A percentile compares a stretch with the other conserved stretches of the same genome.
These are phyloP conservation scores for Hypotaenidia okinawae DNA, from an alignment of 2,797 vertebrate species.

Conservation along the genomic window DNA sequence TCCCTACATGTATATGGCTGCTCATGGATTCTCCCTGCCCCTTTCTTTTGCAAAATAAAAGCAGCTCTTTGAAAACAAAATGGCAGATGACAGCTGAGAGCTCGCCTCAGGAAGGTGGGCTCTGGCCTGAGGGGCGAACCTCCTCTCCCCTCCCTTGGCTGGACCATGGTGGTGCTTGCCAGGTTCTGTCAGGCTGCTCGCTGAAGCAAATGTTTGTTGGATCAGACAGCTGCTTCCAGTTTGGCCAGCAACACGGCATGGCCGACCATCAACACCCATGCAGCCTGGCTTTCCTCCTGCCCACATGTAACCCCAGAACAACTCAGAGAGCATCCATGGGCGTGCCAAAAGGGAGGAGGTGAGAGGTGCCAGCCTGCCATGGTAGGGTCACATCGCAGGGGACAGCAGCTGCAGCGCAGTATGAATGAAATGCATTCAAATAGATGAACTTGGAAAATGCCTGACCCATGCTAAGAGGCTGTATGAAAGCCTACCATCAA, in stretches of 20 bases:
- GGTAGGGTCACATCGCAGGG: neutral
- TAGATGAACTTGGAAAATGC: conserved; percentile 33
- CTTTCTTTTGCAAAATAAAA: neutral
- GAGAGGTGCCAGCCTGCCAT: neutral
- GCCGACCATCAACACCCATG: neutral
- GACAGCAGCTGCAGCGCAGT: neutral
- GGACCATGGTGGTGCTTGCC: fast-evolving
- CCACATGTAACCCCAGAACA: neutral
- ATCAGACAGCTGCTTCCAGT: neutral
- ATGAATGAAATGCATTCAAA: conserved; percentile 38
- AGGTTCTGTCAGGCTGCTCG: neutral
- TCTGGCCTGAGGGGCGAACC: neutral
- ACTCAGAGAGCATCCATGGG: neutral
- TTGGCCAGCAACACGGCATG: neutral
- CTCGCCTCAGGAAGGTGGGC: neutral
- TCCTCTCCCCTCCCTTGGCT: neutral
- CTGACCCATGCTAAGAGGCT: conserved; percentile 20
- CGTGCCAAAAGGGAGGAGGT: neutral
- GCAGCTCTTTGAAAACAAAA: neutral
- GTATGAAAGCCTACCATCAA: conserved; percentile 41
- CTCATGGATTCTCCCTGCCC: neutral
- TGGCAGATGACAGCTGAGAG: neutral
- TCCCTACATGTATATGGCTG: neutral
- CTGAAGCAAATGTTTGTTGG: neutral
- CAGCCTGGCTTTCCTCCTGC: neutral